These are phyloP conservation scores for Chymomyza procnemis DNA, from an alignment of 2,888 invertebrate species.

Conservation along the genomic window DNA sequence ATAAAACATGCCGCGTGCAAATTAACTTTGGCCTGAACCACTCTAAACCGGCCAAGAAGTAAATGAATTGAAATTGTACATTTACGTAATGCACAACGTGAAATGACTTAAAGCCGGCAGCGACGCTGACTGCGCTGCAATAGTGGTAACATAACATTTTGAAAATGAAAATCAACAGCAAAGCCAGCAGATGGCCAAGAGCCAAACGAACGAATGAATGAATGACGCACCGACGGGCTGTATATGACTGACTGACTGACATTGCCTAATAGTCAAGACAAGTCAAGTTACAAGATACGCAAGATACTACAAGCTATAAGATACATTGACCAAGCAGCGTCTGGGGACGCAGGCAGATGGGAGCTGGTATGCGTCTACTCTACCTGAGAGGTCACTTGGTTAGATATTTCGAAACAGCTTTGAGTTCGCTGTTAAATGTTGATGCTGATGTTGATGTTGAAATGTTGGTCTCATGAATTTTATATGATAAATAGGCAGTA, in stretches of 20 bases:
- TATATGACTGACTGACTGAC: background rate
- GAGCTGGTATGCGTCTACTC: background rate
- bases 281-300: background rate
- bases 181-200: background rate
- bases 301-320: background rate
- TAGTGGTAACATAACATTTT: background rate
- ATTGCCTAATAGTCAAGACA: background rate
- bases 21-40: conserved; percentile 62
- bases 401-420: background rate
- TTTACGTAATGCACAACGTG: conserved; percentile 41
- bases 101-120: conserved; percentile 1
- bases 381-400: background rate
- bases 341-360: background rate
- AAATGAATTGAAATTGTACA: conserved; percentile 59
- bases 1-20: conserved; percentile 68
- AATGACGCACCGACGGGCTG: background rate
- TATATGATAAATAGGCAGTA: conserved; percentile 63
- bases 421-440: background rate
- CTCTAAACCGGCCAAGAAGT: conserved; percentile 20
- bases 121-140: background rate
- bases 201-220: background rate
- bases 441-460: conserved; percentile 12
- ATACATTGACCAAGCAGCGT: background rate
- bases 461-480: conserved; percentile 58
- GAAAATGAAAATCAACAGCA: conserved; percentile 4